Evolutionary conservation across 2,797 vertebrate genomes (phyloP).

Genomic region (Sebastes goodei): DNA sequence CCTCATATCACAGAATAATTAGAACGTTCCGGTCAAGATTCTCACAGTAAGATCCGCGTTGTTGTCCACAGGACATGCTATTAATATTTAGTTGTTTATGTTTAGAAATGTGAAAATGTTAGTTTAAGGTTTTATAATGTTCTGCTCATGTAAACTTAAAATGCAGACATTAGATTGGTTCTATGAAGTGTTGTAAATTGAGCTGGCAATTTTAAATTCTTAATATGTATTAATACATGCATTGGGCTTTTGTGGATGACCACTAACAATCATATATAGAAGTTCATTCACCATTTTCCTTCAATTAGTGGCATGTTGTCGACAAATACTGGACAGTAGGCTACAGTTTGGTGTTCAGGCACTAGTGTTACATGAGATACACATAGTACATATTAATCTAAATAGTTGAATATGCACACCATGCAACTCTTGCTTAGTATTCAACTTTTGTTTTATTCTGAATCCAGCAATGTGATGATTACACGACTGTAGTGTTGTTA

Average conservation of each 20-base stretch:
- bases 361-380: background rate
- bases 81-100: too few relatives aligned
- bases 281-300: background rate
- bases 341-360: too few relatives aligned
- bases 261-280: background rate
- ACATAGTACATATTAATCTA: accelerated
- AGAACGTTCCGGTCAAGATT: background rate
- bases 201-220: background rate
- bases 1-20: background rate
- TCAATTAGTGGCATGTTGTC: background rate
- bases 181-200: background rate
- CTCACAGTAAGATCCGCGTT: slow-evolving; percentile 30
- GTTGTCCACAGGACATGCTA: accelerated
- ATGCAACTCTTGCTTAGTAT: background rate
- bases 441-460: too few relatives aligned
- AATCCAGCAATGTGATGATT: background rate
- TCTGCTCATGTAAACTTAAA: background rate
- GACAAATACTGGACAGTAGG: background rate
- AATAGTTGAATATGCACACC: background rate
- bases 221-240: background rate
- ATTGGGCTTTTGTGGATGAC: background rate
- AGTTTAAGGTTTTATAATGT: accelerated
- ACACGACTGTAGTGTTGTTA: background rate
- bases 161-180: background rate
- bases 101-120: background rate